Base-by-base conservation (phyloP, 2,113 vertebrate species). In the Micromys minutus region DNA sequence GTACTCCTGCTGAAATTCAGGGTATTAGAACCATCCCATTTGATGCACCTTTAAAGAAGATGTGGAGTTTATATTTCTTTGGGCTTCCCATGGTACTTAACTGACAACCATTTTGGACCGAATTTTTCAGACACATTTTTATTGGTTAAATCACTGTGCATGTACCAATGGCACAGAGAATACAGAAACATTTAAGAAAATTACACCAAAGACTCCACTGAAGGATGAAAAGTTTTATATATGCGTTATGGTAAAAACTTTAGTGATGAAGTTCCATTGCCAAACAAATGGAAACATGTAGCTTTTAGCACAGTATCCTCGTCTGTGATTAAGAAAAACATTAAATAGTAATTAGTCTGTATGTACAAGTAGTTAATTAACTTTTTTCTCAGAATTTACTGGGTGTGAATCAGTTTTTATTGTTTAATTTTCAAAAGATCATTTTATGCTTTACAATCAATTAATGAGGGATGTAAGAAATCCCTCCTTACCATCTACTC, bases 21-120 rank as follows among this genome's bases (percentile, higher is more conserved):
- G 97, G 57, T 97, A 72, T 96, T 92, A 93, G 65, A 97, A 90
- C 47, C 84, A 91, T 93, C 84, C 85, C 94, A 97, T 93, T 93
- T 96, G 95, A 96, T 96, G 89, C 89, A 96, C 90, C 97, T 98
- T 87, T 98, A 97, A 93, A 97, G 88, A 89, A 93, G 95, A 94
- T 84, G 89, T 93, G 93, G 94, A 87, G 47, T 96, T 96, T 92
- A 97, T 95, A 84, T 97, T 97, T 97, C 94, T 96, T 96, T 98
- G 81, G 79, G 55, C 77, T 97, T 95, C 74, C 83, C 96, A 55
- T 91, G 90, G 93, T 98, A 93, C 97, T 97, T 96, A 79, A 42
- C 69, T 96, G 93, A 31, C 95, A 97, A 96, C 85, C 93, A 87
- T 94, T 97, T 98, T 97, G 79, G 84, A 86, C 95, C 83, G 72